Evolutionary conservation across 2,888 invertebrate genomes (phyloP).

Genomic region (Odontothrips loti): DNA sequence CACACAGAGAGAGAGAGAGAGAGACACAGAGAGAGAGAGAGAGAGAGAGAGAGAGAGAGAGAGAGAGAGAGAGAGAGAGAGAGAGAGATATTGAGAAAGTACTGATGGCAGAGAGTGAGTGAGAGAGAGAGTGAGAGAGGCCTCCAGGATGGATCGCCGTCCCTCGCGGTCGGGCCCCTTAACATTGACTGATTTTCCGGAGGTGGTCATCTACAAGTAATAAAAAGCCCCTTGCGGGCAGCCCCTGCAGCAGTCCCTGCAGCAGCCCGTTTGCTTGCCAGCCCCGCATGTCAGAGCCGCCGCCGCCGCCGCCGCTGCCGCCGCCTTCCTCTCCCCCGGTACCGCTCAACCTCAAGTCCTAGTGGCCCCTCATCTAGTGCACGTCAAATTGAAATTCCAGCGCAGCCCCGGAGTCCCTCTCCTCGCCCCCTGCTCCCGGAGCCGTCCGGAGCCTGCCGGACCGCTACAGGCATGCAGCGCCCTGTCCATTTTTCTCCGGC

Average conservation of each 20-base stretch:
- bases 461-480: neutral
- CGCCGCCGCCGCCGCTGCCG: neutral
- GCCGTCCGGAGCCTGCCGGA: neutral
- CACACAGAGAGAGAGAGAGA: too few species aligned
- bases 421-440: neutral
- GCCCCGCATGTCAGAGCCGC: neutral
- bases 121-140: too few species aligned
- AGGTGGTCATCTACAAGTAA: neutral
- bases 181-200: constrained; percentile 16
- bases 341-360: constrained; percentile 13
- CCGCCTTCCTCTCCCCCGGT: neutral
- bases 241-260: neutral
- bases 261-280: neutral
- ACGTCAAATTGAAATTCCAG: constrained; percentile 25
- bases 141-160: neutral
- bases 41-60: too few species aligned
- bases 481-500: neutral
- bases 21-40: too few species aligned
- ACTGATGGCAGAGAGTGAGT: too few species aligned
- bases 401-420: neutral
- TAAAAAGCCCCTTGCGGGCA: neutral
- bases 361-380: constrained; percentile 10
- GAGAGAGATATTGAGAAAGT: too few species aligned
- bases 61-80: too few species aligned
- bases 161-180: neutral